These are phyloP conservation scores for Thaumatotibia leucotreta DNA, from an alignment of 1,140 invertebrate genomes.

Conservation along the genomic window DNA sequence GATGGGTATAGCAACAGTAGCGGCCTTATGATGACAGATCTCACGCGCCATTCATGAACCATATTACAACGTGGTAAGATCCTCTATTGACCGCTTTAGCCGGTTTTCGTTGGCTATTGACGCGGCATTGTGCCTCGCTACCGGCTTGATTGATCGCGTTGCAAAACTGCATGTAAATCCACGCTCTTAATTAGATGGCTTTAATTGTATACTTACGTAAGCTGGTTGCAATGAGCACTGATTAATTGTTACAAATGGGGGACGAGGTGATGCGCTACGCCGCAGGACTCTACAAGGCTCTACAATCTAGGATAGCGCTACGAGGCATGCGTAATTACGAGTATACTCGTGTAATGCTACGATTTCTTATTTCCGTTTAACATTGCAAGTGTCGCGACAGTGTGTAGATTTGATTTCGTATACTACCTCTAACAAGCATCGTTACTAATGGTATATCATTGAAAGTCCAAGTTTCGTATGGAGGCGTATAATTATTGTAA, in stretches of 20 bases:
- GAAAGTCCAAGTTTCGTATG: not conserved
- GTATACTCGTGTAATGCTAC: not conserved
- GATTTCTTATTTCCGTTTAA: too few relatives aligned
- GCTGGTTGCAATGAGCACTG: not conserved
- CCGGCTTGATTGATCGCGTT: conserved; percentile 52
- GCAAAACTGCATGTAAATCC: conserved; percentile 42
- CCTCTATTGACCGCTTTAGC: not conserved
- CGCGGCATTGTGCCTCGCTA: conserved; percentile 41
- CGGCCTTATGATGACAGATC: conserved; percentile 1
- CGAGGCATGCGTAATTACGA: not conserved
- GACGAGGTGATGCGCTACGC: not conserved
- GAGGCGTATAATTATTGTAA: not conserved
- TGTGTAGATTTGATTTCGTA: too few relatives aligned
- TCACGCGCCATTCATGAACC: not conserved
- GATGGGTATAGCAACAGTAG: conserved; percentile 58
- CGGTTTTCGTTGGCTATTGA: conserved; percentile 31
- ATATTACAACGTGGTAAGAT: not conserved
- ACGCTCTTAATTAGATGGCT: conserved; percentile 49
- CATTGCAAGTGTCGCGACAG: too few relatives aligned
- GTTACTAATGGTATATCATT: not conserved
- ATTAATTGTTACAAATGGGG: conserved; percentile 6
- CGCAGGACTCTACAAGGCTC: not conserved
- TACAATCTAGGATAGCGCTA: not conserved
- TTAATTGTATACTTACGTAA: conserved; percentile 41
- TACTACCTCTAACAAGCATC: not conserved